Base-by-base conservation (phyloP, 2,888 invertebrate genomes). In the Athrips mouffetella region DNA sequence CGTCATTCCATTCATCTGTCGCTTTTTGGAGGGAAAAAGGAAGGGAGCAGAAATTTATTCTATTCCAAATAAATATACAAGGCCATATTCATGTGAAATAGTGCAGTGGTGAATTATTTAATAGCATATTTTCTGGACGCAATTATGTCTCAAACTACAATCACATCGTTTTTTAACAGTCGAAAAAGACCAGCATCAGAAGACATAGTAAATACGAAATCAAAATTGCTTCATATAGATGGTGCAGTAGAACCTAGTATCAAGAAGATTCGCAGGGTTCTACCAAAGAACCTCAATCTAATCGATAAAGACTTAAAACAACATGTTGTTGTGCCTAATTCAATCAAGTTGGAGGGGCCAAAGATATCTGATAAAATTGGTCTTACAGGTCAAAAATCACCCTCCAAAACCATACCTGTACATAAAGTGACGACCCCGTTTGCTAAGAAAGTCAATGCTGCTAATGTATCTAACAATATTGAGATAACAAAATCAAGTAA, bases 131-230 rank as follows among this genome's bases (percentile, higher is more conserved):
- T 16, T 11, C 8, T 1, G 16, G 46, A 65, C 27, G 10, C 20
- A 37, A n/a, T 37, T 20, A 94, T 95, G 94, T 91, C 94, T 56
- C 95, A 95, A 80, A 92, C 93, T 62, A 92, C 93, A 45, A 91
- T 95, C 50, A 92, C 93, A 53, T 90, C 91, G 55, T 95, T 91
- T 88, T 95, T 94, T 75, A 92, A 91, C 73, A 92, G 92, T 64
- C 91, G 94, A 68, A 95, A 95, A 83, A 91, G 95, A 63, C 89
- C 91, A 50, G 93, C 92, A n/a, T 75, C 86, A 6, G 94, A 94
- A 45, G 94, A 94, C 69, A 70, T 83, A 64, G 62, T 79, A 67
- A 73, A 85, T 76, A 70, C 86, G 47, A 89, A 90, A 74, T 90
- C 75, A 71, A 91, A 91, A 73, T 58, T 82, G 51, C 66, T 78